Evolutionary conservation across 2,113 vertebrate genomes (phyloP).

Genomic region (Xenopus laevis): DNA sequence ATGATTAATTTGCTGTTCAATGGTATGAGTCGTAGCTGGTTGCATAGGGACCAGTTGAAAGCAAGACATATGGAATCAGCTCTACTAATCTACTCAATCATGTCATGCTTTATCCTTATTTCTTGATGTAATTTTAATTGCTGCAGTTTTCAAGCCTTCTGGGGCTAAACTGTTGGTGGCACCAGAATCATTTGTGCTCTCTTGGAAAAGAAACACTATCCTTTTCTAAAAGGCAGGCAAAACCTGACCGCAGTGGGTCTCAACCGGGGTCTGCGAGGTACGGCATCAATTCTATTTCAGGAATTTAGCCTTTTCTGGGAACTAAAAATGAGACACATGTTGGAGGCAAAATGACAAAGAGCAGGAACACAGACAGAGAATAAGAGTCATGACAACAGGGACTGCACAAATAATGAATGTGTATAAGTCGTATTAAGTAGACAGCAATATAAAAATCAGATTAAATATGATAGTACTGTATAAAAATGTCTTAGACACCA

Average conservation of each 20-base stretch:
- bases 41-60: slow-evolving; percentile 41
- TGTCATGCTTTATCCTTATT: slow-evolving; percentile 44
- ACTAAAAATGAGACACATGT: background rate
- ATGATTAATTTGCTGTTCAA: slow-evolving; percentile 46
- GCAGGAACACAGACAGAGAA: no score
- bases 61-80: slow-evolving; percentile 40
- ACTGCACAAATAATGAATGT: no score
- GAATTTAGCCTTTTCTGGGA: background rate
- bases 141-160: slow-evolving; percentile 39
- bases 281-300: background rate
- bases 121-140: slow-evolving; percentile 45
- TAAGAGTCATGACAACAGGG: no score
- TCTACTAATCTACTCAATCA: slow-evolving; percentile 41
- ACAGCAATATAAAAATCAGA: no score
- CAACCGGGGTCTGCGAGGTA: background rate
- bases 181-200: slow-evolving; percentile 18
- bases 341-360: background rate
- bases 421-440: no score
- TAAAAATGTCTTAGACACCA: no score
- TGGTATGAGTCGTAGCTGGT: slow-evolving; percentile 36
- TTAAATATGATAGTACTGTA: no score
- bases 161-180: slow-evolving; percentile 19
- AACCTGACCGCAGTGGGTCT: slow-evolving; percentile 6
- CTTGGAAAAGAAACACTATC: slow-evolving; percentile 25
- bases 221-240: background rate